These are phyloP conservation scores for Gymnoscelis rufifasciata DNA, from an alignment of 2,888 invertebrate species.

Conservation along the genomic window DNA sequence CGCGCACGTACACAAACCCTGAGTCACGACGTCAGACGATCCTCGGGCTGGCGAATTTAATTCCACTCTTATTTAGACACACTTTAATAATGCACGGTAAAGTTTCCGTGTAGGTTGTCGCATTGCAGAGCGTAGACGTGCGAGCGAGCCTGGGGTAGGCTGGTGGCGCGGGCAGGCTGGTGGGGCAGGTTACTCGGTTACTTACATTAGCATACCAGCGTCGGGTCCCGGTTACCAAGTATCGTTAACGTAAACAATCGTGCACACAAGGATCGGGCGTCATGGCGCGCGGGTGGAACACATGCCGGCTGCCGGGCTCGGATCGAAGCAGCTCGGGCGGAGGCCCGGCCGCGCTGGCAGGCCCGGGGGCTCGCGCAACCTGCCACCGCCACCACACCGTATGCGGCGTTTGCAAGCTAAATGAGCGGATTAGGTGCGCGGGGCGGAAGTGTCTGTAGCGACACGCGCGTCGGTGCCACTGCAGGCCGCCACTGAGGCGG, in stretches of 20 bases:
- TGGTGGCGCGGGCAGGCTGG: constrained; percentile 15
- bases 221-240: constrained; percentile 72
- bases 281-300: constrained; percentile 51
- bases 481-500: constrained; percentile 78
- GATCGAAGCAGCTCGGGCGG: constrained; percentile 57
- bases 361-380: constrained; percentile 62
- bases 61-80: constrained; percentile 13
- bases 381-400: constrained; percentile 64
- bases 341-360: constrained; percentile 59
- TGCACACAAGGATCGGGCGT: constrained; percentile 64
- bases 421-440: constrained; percentile 71
- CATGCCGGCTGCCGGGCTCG: constrained; percentile 45
- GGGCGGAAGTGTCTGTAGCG: constrained; percentile 74
- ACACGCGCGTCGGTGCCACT: constrained; percentile 77
- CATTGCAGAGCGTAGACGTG: constrained; percentile 56
- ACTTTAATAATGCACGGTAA: constrained; percentile 25
- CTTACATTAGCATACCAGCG: constrained; percentile 79
- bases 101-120: constrained; percentile 47
- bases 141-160: constrained; percentile 15
- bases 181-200: constrained; percentile 56
- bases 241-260: constrained; percentile 72
- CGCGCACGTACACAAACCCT: constrained; percentile 24
- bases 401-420: constrained; percentile 71
- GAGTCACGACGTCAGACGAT: constrained; percentile 7
- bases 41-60: constrained; percentile 6